Evolutionary conservation across 2,113 vertebrate species (phyloP).

Genomic region (western clawed frog (Xenopus tropicalis)): DNA sequence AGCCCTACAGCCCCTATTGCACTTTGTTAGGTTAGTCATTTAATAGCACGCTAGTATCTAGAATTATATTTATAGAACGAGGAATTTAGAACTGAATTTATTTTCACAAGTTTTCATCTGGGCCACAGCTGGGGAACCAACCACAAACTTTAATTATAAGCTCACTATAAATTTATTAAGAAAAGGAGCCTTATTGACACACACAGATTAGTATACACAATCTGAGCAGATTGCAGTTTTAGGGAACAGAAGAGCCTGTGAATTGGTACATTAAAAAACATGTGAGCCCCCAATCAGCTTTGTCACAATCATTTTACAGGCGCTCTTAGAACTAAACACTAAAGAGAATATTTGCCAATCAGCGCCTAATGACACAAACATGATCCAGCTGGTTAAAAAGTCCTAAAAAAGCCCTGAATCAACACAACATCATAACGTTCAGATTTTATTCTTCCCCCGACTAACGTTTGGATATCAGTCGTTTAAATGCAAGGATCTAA

Average conservation of each 20-base stretch:
- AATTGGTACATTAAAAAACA: neutral
- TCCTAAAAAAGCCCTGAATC: no score
- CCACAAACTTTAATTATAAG: constrained; percentile 22
- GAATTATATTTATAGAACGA: neutral
- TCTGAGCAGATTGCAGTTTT: neutral
- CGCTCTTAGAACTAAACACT: neutral
- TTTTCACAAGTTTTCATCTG: constrained; percentile 25
- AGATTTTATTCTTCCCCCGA: no score
- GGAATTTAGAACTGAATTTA: neutral
- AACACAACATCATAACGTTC: no score
- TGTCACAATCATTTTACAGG: neutral
- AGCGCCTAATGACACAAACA: no score
- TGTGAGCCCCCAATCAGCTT: neutral
- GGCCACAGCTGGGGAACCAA: constrained; percentile 21
- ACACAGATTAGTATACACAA: neutral
- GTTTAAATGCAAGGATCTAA: no score
- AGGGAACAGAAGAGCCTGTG: neutral
- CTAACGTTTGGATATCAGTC: no score
- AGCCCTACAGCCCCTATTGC: neutral
- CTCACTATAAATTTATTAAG: constrained; percentile 1
- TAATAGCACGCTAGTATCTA: neutral
- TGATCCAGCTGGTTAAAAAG: no score
- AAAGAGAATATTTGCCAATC: neutral
- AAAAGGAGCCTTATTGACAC: neutral
- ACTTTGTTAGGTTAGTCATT: neutral